Base-by-base conservation (phyloP, 2,888 invertebrate genomes). In the Eupelmus urozonus region DNA sequence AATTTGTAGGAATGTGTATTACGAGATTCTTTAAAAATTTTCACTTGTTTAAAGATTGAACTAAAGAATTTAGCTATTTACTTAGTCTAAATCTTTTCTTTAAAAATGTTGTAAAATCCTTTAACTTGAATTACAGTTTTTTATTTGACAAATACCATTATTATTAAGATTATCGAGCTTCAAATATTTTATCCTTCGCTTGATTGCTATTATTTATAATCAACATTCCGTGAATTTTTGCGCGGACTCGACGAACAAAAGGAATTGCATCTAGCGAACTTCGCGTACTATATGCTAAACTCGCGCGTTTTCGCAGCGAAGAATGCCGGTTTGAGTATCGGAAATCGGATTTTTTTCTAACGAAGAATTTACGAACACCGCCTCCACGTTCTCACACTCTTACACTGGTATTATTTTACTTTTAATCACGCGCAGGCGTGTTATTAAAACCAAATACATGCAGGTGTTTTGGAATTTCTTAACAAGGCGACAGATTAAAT, bases 261-360 rank as follows among this genome's bases (percentile, higher is more conserved):
- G 69, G 62, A 69, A 62, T 71, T 71, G 59, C 65, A 71, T 57
- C 69, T 69, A 34, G n/a, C 18, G 29, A 34, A 34, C 9, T 3
- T 45, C n/a, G 51, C 27, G 16, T 49, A 11, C 18, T 1, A 20
- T 45, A 70, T 49, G 63, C 51, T 45, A 45, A 65, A 73, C 1
- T 3, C 34, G 51, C 51, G 62, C 18, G 71, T 16, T 45, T 16
- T 29, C n/a, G 1, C 69, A 40, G 20, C 16, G 23, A 71, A 72
- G 71, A 77, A 71, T 71, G 77, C 77, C 51, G 51, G 71, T 66
- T 65, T 57, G 51, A 25, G 59, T 77, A 77, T 77, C 60, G 72
- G 72, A 67, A 78, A 78, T 78, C 62, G 53, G 67, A 62, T 76
- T 75, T 74, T 57, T 73, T 75, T 59, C 51, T 60, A 27, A 42